Percentiles rank a stretch among this genome's conserved stretches.
Conservation (phyloP, 2,888 invertebrate genomes). For the Melanophora roralis region DNA sequence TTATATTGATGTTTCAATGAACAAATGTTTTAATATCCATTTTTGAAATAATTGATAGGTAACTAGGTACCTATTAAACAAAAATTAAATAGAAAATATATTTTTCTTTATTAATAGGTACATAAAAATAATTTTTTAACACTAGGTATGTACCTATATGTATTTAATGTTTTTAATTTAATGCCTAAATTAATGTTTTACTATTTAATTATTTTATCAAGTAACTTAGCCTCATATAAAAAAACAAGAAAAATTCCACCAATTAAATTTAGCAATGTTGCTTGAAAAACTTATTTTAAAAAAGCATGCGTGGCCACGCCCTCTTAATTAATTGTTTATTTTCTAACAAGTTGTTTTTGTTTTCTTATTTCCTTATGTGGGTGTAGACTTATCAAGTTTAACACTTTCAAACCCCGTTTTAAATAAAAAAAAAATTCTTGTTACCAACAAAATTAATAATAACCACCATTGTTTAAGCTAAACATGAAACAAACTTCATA, state of each 20-base stretch:
- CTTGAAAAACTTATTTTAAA: neutral
- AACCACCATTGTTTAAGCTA: constrained; percentile 52
- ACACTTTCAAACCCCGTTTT: constrained; percentile 53
- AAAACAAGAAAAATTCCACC: neutral
- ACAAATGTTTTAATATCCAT: too few species aligned
- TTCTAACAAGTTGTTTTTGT: neutral
- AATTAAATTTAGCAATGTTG: neutral
- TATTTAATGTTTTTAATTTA: too few species aligned
- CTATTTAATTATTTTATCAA: neutral
- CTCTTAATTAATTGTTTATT: neutral
- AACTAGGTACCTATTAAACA: too few species aligned
- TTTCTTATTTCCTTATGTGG: constrained; percentile 1
- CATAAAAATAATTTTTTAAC: too few species aligned
- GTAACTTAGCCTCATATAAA: neutral
- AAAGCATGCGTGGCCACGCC: constrained; percentile 51
- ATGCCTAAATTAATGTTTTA: too few species aligned
- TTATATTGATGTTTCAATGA: too few species aligned
- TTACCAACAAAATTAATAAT: neutral
- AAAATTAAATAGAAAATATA: too few species aligned
- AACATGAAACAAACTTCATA: constrained; percentile 39
- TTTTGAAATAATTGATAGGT: too few species aligned
- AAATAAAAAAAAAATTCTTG: neutral
- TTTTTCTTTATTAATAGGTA: neutral
- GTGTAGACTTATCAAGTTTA: constrained; percentile 28
- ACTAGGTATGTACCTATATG: too few species aligned